Evolutionary conservation across 2,797 vertebrate species (phyloP).

Genomic region (Margarornis squamiger): DNA sequence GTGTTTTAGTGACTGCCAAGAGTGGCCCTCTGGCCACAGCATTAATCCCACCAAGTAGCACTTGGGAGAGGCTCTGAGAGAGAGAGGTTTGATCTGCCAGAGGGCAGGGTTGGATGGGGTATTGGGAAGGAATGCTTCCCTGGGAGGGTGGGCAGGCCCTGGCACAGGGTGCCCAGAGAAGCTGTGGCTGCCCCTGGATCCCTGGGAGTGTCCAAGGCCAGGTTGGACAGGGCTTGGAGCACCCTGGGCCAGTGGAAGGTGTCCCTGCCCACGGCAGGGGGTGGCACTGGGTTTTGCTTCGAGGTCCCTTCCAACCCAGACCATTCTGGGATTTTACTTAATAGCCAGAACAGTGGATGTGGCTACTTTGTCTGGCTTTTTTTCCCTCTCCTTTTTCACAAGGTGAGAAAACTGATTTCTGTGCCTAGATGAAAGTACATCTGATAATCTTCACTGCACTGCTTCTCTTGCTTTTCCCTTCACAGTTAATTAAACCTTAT

Average conservation of each 20-base stretch:
- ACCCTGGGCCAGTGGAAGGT: accelerated
- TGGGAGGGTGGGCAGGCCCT: background rate
- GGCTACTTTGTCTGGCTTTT: background rate
- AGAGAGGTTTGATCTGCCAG: background rate
- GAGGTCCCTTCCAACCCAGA: background rate
- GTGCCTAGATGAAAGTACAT: background rate
- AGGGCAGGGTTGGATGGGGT: background rate
- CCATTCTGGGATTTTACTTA: background rate
- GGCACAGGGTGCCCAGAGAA: background rate
- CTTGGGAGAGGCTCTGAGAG: background rate
- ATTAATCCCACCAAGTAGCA: background rate
- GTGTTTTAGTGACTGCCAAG: background rate
- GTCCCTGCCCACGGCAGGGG: background rate
- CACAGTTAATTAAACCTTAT: constrained; percentile 8
- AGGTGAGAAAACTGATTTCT: background rate
- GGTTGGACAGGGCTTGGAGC: background rate
- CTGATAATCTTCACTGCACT: background rate
- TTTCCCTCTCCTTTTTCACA: background rate
- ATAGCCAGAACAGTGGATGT: background rate
- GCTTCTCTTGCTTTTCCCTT: background rate
- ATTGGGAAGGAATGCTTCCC: background rate
- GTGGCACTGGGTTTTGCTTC: background rate
- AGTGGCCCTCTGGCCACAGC: background rate
- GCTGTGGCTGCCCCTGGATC: background rate
- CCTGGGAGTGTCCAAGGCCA: background rate